Evolutionary conservation across 2,888 invertebrate species (phyloP).

Genomic region (Lasioglossum leucozonium): DNA sequence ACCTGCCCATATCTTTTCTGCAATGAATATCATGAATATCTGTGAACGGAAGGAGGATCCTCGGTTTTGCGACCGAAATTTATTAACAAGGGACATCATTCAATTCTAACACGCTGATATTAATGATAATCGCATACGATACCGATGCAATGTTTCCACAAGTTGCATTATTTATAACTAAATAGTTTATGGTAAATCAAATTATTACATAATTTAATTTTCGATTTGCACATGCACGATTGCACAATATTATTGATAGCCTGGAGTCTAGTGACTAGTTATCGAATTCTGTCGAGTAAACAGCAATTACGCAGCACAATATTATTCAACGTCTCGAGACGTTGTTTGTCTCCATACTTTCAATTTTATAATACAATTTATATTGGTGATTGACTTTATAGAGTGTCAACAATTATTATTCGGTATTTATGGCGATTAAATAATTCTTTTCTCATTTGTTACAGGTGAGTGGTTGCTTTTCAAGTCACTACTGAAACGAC

Average conservation of each 20-base stretch:
- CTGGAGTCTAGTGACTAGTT: not conserved
- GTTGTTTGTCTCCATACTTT: no score
- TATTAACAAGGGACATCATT: not conserved
- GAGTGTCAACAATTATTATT: not conserved
- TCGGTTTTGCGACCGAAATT: not conserved
- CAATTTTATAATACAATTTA: not conserved
- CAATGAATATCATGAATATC: not conserved
- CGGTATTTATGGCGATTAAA: not conserved
- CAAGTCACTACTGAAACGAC: slow-evolving; percentile 38
- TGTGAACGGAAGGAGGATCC: not conserved
- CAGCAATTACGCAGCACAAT: not conserved
- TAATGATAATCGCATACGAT: no score
- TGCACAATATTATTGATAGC: not conserved
- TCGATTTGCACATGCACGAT: not conserved
- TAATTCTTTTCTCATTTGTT: slow-evolving; percentile 41
- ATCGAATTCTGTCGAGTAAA: not conserved
- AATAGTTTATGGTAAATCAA: not conserved
- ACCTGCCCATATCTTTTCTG: not conserved
- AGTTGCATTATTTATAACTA: no score
- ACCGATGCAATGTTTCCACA: not conserved
- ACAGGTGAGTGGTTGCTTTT: slow-evolving; percentile 58
- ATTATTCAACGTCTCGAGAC: not conserved
- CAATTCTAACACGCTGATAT: not conserved
- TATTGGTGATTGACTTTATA: no score
- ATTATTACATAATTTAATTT: not conserved